A percentile compares a stretch with the other conserved stretches of the same genome.
Evolutionary conservation across 2,888 invertebrate species (phyloP).

Genomic region (Rhogogaster chlorosoma): DNA sequence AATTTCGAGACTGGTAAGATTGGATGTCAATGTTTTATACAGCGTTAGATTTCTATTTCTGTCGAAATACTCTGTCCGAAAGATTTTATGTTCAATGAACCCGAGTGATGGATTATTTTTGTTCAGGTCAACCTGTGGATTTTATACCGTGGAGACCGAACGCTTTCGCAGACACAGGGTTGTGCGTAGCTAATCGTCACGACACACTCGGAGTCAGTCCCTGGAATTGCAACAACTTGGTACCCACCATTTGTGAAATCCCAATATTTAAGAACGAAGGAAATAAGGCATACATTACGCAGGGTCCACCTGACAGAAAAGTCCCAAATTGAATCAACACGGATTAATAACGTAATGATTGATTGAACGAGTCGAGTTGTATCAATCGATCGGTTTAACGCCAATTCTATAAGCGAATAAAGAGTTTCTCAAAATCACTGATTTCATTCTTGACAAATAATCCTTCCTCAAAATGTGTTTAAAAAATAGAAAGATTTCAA

Average conservation of each 20-base stretch:
- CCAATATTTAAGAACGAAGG: not conserved
- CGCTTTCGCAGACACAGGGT: not conserved
- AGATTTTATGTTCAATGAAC: not conserved
- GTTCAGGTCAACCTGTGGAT: conserved; percentile 3
- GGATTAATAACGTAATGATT: not conserved
- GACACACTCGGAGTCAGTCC: conserved; percentile 8
- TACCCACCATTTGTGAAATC: not conserved
- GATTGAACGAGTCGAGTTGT: not conserved
- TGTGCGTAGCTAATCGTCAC: not conserved
- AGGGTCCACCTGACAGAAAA: not conserved
- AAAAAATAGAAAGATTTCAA: not conserved
- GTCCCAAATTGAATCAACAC: not conserved
- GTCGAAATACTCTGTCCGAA: not conserved
- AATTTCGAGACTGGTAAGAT: not conserved
- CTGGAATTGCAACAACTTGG: not conserved
- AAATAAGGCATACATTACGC: not conserved
- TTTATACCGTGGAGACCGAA: conserved; percentile 9
- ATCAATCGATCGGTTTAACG: not conserved
- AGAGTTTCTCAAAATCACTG: not conserved
- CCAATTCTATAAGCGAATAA: not conserved
- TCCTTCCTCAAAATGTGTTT: not conserved
- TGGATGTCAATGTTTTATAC: not conserved
- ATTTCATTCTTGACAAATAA: not conserved
- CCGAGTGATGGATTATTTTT: not conserved
- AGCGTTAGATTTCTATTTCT: not conserved